Evolutionary conservation across 1,140 invertebrate species (phyloP).

Genomic region (Holcopasites calliopsidis): DNA sequence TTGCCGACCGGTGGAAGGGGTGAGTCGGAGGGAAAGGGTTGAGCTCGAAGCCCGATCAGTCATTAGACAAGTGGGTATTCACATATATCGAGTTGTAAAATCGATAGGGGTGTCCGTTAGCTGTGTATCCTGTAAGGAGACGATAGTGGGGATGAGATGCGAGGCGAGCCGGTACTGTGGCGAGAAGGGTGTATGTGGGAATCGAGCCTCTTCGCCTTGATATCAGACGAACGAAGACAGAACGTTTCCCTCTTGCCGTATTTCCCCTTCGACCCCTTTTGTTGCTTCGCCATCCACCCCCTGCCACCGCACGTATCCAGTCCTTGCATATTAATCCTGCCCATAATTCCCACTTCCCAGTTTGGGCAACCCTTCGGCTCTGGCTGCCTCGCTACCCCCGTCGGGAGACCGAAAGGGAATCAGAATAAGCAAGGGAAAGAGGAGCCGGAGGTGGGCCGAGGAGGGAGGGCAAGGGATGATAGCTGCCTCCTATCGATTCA

Average conservation of each 20-base stretch:
- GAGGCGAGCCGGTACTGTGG: constrained; percentile 70
- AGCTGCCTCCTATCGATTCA: constrained; percentile 77
- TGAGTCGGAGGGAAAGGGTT: constrained; percentile 72
- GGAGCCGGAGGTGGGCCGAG: constrained; percentile 48
- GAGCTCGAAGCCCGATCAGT: constrained; percentile 78
- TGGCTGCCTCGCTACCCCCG: constrained; percentile 65
- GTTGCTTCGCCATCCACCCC: constrained; percentile 75
- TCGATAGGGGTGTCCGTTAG: constrained; percentile 80
- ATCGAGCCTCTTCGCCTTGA: constrained; percentile 47
- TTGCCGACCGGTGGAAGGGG: constrained; percentile 52
- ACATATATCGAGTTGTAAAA: constrained; percentile 81
- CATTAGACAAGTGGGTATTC: constrained; percentile 81
- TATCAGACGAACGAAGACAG: constrained; percentile 53
- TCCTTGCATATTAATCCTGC: constrained; percentile 81
- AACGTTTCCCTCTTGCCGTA: constrained; percentile 63
- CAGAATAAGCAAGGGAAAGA: constrained; percentile 63
- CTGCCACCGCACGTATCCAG: constrained; percentile 77
- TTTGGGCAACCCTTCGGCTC: constrained; percentile 79
- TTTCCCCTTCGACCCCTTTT: constrained; percentile 78
- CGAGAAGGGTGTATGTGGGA: constrained; percentile 40
- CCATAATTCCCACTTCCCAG: constrained; percentile 81
- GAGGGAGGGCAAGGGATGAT: constrained; percentile 53
- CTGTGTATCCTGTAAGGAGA: constrained; percentile 78
- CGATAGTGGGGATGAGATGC: constrained; percentile 74
- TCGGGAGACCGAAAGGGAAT: constrained; percentile 63